Evolutionary conservation across 2,888 invertebrate species (phyloP).

Genomic region (Ochlodes sylvanus): DNA sequence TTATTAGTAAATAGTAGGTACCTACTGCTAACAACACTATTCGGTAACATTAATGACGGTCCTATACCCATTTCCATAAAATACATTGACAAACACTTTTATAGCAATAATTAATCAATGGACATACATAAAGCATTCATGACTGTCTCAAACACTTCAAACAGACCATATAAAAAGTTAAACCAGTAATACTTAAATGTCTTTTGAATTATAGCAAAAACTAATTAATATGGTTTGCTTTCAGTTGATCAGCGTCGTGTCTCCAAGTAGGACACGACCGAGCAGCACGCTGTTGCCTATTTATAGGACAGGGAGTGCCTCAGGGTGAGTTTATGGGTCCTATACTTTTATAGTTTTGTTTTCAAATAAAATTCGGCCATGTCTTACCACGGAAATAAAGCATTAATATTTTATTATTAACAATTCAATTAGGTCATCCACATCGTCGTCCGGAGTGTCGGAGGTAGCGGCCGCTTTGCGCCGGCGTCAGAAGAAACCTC

Average conservation of each 20-base stretch:
- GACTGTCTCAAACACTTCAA: too few relatives aligned
- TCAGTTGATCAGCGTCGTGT: conserved; percentile 79
- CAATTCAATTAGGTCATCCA: conserved; percentile 61
- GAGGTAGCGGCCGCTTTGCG: conserved; percentile 74
- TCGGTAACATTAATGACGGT: too few relatives aligned
- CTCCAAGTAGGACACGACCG: conserved; percentile 76
- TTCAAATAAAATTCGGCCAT: too few relatives aligned
- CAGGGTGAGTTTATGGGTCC: conserved; percentile 58
- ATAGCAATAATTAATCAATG: too few relatives aligned
- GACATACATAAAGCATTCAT: too few relatives aligned
- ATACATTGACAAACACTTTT: too few relatives aligned
- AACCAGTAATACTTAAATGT: too few relatives aligned
- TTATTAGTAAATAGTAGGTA: too few relatives aligned
- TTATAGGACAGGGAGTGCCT: conserved; percentile 76
- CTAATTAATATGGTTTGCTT: conserved; percentile 3
- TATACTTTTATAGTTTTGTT: not conserved
- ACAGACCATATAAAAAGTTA: too few relatives aligned
- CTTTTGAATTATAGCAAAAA: not conserved
- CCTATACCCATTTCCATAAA: too few relatives aligned
- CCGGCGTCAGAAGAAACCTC: conserved; percentile 73
- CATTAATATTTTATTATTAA: not conserved
- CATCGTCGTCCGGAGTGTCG: conserved; percentile 75
- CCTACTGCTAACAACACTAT: too few relatives aligned
- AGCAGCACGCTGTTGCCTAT: conserved; percentile 74
- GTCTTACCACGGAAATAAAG: too few relatives aligned